Evolutionary conservation across 2,888 invertebrate species (phyloP), one percentile per base, ranked within the genome.

Genomic region (Tyria jacobaeae): DNA sequence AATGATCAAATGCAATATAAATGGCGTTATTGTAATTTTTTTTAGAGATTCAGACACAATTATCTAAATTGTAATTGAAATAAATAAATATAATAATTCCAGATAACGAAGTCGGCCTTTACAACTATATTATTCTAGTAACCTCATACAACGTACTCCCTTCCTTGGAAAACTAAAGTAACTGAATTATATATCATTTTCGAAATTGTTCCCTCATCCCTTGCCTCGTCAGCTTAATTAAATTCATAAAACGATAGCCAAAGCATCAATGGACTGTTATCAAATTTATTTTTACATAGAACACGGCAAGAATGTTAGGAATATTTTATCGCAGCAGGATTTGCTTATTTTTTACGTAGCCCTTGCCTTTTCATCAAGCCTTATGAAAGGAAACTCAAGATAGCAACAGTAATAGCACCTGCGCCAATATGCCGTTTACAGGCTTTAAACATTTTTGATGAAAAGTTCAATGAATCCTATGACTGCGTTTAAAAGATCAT

Each of bases 231-330:
- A 34, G 7, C 10, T 24, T 17, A 27, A 12, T 25, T 24, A 17
- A 34, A 14, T 24, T 49, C 25, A 49, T 17, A 57, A 48, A 49
- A 57, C 25, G 10, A 10, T 14, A 24, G n/a, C n/a, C 3, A n/a
- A 15, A 4, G 14, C 27, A 35, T 27, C 25, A 25, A 56, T 55
- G 27, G 14, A 21, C 39, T 34, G 21, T 31, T n/a, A 39, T 54
- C 35, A 21, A 53, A 53, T 27, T 37, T 49, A 14, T 61, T 51
- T 17, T 31, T 61, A 50, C 50, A 41, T 60, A n/a, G n/a, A n/a
- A n/a, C n/a, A n/a, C 44, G 54, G 59, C 49, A 65, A 65, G 59
- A 64, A 70, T 62, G 68, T 70, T 64, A 67, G 57, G 65, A 66
- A 64, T 62, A 59, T 52, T 64, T 27, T 54, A 64, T 62, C 62